phyloP scores from a whole-genome alignment of 2,888 invertebrate genomes.

The Athrips mouffetella region DNA sequence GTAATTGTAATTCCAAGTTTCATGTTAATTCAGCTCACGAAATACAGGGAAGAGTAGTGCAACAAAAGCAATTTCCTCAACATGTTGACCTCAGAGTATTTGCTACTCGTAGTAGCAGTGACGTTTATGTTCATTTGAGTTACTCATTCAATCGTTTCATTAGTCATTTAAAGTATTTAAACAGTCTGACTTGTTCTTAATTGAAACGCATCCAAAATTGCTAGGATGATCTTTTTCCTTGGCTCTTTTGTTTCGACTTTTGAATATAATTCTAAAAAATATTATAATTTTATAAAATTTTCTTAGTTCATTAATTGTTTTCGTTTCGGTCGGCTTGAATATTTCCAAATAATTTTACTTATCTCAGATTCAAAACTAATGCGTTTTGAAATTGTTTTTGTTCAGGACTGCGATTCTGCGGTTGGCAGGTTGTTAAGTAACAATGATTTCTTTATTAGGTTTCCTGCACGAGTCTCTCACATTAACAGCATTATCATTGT shows the following conservation, averaged over 20 bases:
- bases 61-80: conserved; percentile 31
- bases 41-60: conserved; percentile 16
- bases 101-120: conserved; percentile 46
- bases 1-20: conserved; percentile 9
- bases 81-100: conserved; percentile 27
- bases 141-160: conserved; percentile 66
- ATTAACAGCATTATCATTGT: conserved; percentile 49
- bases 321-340: not conserved
- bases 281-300: too few relatives aligned
- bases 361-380: conserved; percentile 15
- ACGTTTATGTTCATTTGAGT: conserved; percentile 59
- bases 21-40: conserved; percentile 1
- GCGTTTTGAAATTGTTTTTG: conserved; percentile 24
- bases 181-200: conserved; percentile 57
- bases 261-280: conserved; percentile 14
- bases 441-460: conserved; percentile 27
- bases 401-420: not conserved
- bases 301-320: too few relatives aligned
- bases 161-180: conserved; percentile 69
- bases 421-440: conserved; percentile 12
- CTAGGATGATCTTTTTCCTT: conserved; percentile 39
- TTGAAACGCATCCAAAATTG: conserved; percentile 65
- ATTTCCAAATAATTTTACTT: conserved; percentile 1
- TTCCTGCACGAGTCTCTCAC: conserved; percentile 32
- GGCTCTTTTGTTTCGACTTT: conserved; percentile 26